A percentile compares a stretch with the other conserved stretches of the same genome.
Evolutionary conservation across 1,140 invertebrate species (phyloP).

Genomic region (Anastrepha ludens): DNA sequence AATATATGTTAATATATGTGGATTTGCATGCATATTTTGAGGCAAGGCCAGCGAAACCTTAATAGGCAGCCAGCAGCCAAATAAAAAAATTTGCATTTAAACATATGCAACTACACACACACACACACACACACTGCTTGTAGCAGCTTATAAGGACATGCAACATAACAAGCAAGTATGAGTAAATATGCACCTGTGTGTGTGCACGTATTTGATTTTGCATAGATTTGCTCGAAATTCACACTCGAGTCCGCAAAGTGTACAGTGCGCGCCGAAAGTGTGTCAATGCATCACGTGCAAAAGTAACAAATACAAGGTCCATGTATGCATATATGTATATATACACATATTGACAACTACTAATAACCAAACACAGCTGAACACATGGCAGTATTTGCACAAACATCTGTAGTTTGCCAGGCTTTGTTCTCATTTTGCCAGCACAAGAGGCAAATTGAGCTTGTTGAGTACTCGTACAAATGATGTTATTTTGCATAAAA

Average conservation of each 20-base stretch:
- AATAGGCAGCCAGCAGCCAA: background rate
- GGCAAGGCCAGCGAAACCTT: slow-evolving; percentile 10
- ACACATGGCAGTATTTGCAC: too few species aligned
- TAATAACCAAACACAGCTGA: too few species aligned
- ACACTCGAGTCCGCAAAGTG: background rate
- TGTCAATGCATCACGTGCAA: background rate
- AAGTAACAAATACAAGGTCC: background rate
- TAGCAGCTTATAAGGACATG: too few species aligned
- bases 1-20: background rate
- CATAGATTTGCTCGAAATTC: background rate
- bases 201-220: background rate
- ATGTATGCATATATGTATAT: background rate
- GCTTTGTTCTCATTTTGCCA: background rate
- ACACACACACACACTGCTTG: too few species aligned
- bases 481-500: background rate
- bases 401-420: background rate
- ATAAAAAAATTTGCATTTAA: too few species aligned
- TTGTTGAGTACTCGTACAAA: background rate
- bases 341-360: too few species aligned
- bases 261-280: too few species aligned
- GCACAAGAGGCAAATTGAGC: background rate
- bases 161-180: too few species aligned
- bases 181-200: background rate
- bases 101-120: too few species aligned
- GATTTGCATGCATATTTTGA: background rate